Conservation (phyloP, 2,113 vertebrate genomes). For the Natator depressus region DNA sequence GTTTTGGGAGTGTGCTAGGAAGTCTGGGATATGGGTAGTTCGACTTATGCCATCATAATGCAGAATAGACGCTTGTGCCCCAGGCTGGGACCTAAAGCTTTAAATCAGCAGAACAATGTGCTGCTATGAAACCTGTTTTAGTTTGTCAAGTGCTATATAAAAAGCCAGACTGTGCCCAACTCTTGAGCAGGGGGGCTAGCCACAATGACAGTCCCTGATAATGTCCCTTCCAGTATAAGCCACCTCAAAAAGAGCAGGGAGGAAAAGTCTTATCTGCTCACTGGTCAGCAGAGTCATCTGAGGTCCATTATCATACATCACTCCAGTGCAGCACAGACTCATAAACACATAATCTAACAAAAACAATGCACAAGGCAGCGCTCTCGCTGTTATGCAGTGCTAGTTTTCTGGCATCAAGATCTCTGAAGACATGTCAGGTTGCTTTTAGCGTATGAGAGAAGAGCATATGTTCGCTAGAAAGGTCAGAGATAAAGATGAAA, state of each 20-base stretch:
- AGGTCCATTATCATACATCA: not conserved
- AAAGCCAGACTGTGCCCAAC: not conserved
- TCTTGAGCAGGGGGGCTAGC: not conserved
- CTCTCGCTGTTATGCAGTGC: not conserved
- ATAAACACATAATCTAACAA: too few species aligned
- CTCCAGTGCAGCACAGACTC: not conserved
- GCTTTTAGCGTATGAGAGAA: constrained; percentile 45
- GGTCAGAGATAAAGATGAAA: constrained; percentile 26
- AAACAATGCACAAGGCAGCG: not conserved
- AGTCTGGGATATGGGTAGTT: too few species aligned
- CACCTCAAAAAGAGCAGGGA: not conserved
- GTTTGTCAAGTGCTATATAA: not conserved
- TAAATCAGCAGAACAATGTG: not conserved
- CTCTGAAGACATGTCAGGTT: not conserved
- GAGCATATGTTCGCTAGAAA: constrained; percentile 28
- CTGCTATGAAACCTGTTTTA: not conserved
- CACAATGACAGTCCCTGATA: not conserved
- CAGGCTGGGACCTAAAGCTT: too few species aligned
- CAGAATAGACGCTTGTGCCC: too few species aligned
- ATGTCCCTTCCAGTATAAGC: too few species aligned
- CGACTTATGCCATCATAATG: too few species aligned
- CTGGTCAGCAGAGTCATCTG: not conserved
- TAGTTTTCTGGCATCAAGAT: not conserved
- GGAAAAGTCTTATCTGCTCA: not conserved
- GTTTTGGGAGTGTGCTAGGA: too few species aligned